These are phyloP conservation scores for Micrasema minimum DNA, from an alignment of 1,140 invertebrate genomes.

Conservation along the genomic window DNA sequence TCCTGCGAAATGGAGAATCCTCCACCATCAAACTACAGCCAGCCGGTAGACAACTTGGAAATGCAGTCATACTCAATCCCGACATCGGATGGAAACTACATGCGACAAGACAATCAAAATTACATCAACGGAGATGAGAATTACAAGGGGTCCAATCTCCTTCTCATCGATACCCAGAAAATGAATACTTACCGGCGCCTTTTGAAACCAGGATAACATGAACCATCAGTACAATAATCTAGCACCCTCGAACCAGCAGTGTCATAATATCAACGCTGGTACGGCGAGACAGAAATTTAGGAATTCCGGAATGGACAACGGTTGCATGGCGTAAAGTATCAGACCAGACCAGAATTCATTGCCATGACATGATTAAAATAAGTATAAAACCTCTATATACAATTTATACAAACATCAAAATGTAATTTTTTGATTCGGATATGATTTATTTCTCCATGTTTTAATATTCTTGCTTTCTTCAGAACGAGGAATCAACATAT, in stretches of 20 bases:
- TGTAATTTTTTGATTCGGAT: constrained; percentile 26
- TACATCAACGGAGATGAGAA: constrained; percentile 60
- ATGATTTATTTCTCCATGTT: constrained; percentile 27
- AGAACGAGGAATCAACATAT: constrained; percentile 10
- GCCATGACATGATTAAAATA: constrained; percentile 35
- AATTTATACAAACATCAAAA: constrained; percentile 27
- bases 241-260: constrained; percentile 56
- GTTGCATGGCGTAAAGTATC: constrained; percentile 61
- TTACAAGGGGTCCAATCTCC: constrained; percentile 61
- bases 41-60: constrained; percentile 50
- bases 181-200: constrained; percentile 53
- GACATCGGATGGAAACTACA: constrained; percentile 61
- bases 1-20: constrained; percentile 56
- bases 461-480: too few relatives aligned
- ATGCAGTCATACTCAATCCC: constrained; percentile 44
- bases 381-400: constrained; percentile 5
- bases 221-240: constrained; percentile 57
- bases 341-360: not conserved
- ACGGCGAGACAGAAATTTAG: constrained; percentile 61
- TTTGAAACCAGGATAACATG: constrained; percentile 49
- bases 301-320: constrained; percentile 63
- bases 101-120: constrained; percentile 57
- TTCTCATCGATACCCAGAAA: constrained; percentile 56
- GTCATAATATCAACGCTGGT: constrained; percentile 56
- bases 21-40: constrained; percentile 48